A percentile compares a stretch with the other conserved stretches of the same genome.
phyloP scores from a whole-genome alignment of 2,888 invertebrate species.

The Achlya flavicornis region DNA sequence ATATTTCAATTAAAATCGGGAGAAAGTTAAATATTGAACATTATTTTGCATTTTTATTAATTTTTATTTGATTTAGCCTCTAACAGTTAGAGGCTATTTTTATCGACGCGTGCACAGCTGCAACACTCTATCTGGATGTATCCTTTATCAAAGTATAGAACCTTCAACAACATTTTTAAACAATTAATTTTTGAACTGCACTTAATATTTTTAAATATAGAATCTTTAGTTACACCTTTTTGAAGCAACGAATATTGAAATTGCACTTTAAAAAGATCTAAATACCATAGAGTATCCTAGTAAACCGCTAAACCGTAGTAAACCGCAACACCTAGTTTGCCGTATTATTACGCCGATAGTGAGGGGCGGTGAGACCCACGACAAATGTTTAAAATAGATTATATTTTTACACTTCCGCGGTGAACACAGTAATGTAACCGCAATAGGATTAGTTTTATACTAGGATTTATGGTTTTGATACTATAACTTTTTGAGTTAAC shows the following conservation, averaged over 20 bases:
- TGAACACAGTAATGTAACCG: constrained; percentile 58
- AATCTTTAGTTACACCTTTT: background rate
- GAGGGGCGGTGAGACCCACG: constrained; percentile 53
- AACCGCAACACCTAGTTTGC: constrained; percentile 46
- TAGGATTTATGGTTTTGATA: constrained; percentile 32
- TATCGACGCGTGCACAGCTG: too few relatives aligned
- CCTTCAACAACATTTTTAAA: too few relatives aligned
- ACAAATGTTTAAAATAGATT: constrained; percentile 82
- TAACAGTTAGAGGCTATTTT: too few relatives aligned
- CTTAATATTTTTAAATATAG: background rate
- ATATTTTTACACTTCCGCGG: constrained; percentile 80
- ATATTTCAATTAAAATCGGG: too few relatives aligned
- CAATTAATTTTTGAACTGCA: too few relatives aligned
- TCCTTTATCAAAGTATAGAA: too few relatives aligned
- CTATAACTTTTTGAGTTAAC: constrained; percentile 18
- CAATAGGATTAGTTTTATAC: constrained; percentile 63
- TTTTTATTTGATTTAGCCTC: too few relatives aligned
- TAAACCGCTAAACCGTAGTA: constrained; percentile 54
- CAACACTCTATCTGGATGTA: too few relatives aligned
- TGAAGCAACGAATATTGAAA: background rate
- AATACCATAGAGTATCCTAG: constrained; percentile 26
- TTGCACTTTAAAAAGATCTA: constrained; percentile 26
- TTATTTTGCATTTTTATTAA: too few relatives aligned
- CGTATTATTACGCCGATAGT: constrained; percentile 46
- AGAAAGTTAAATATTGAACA: too few relatives aligned